Evolutionary conservation across 2,888 invertebrate genomes (phyloP), one percentile per base, ranked within the genome.

Genomic region (Beris morrisii): DNA sequence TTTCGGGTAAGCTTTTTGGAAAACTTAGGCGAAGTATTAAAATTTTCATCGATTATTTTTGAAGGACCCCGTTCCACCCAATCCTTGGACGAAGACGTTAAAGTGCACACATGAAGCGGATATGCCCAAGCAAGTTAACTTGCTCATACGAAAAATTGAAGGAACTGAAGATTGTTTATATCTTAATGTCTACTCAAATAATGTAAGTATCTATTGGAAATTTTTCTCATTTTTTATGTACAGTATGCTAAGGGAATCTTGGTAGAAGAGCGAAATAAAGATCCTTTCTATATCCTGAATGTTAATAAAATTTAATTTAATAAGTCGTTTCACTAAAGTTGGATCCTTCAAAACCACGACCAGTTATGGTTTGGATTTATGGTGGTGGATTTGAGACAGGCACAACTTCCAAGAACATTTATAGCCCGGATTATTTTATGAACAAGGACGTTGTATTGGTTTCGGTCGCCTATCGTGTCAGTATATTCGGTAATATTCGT

Each of bases 351-450:
- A 15, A 61, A 50, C 50, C 50, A 3, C 61, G 61, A 3, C 80
- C 80, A 0, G 80, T 84, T 0, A 78, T 84, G 80, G 79, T 84
- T 4, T 84, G 81, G 78, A 82, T 84, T 58, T 82, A 82, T 72
- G 84, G 84, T 0, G 84, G 84, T 4, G 83, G 81, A 9, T 83
- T 82, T 69, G 79, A 79, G 66, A 74, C 76, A 15, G 83, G 83
- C n/a, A 81, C 81, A 15, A 80, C 81, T 7, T 73, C 80, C 61
- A 75, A 77, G 6, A 76, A 77, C 53, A 73, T 77, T 71, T 79
- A 79, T 69, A 82, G 83, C 46, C 83, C 83, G 0, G 82, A 83
- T 68, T 81, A 78, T 69, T 75, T 84, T 1, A 75, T 84, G 74
- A 76, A 78, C 43, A 80, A 82, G 71, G 82, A 82, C 71, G 74